phyloP scores from a whole-genome alignment of 2,113 vertebrate genomes.

The Leptobrachium ailaonicum region DNA sequence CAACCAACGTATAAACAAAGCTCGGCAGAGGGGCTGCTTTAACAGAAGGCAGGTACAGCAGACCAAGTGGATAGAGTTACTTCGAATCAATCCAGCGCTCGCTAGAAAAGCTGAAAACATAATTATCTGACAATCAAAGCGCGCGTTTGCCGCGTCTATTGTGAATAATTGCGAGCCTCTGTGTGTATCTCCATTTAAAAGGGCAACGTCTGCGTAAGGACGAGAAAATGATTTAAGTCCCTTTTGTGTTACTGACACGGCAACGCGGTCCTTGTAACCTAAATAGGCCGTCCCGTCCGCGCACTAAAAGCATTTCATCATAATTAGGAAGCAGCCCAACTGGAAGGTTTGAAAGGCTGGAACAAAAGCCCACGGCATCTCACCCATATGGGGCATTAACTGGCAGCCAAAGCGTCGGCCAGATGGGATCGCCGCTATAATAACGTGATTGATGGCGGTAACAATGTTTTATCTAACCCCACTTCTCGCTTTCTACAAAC shows the following conservation, averaged over 20 bases:
- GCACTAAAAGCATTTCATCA: constrained; percentile 44
- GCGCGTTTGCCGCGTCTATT: constrained; percentile 4
- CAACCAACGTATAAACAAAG: too few relatives aligned
- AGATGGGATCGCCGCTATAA: constrained; percentile 42
- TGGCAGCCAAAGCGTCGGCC: constrained; percentile 24
- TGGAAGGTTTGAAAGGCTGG: constrained; percentile 45
- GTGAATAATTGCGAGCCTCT: constrained; percentile 19
- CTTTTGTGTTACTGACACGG: constrained; percentile 34
- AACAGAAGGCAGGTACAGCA: too few relatives aligned
- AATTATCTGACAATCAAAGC: constrained; percentile 34
- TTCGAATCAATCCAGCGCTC: too few relatives aligned
- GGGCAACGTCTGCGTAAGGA: constrained; percentile 7
- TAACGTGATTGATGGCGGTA: constrained; percentile 45
- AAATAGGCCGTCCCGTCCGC: constrained; percentile 33
- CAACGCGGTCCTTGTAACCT: constrained; percentile 36
- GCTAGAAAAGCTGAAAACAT: constrained; percentile 30
- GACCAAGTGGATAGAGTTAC: too few relatives aligned
- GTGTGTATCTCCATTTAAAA: constrained; percentile 37
- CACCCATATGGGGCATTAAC: constrained; percentile 40
- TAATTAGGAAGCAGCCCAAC: constrained; percentile 46
- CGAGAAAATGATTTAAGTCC: constrained; percentile 10
- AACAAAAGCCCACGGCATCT: constrained; percentile 19
- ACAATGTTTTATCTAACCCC: constrained; percentile 44
- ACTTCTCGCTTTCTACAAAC: constrained; percentile 23
- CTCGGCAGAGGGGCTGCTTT: too few relatives aligned